Conservation (phyloP, 2,888 invertebrate species). For the Aromia moschata region DNA sequence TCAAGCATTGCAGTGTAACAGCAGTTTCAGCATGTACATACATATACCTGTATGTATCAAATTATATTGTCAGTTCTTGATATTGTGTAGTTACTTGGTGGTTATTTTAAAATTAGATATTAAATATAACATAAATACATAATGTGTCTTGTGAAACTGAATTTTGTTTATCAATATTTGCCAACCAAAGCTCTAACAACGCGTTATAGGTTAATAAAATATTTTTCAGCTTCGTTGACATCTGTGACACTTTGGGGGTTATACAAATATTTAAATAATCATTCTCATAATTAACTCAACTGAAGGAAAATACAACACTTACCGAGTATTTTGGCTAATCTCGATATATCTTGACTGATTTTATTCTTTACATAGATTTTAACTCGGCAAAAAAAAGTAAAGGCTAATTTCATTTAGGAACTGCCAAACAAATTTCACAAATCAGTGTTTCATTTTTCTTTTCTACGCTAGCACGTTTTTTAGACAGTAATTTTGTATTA, state of each 20-base stretch:
- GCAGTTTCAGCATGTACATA: too few relatives aligned
- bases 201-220: too few relatives aligned
- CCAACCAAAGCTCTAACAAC: too few relatives aligned
- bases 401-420: slow-evolving; percentile 23
- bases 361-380: slow-evolving; percentile 30
- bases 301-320: slow-evolving; percentile 3
- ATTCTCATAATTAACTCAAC: background rate
- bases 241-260: slow-evolving; percentile 13
- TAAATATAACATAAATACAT: too few relatives aligned
- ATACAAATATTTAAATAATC: background rate
- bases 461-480: slow-evolving; percentile 21
- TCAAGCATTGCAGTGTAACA: too few relatives aligned
- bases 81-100: too few relatives aligned
- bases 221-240: too few relatives aligned
- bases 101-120: too few relatives aligned
- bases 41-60: too few relatives aligned
- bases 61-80: too few relatives aligned
- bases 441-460: slow-evolving; percentile 24
- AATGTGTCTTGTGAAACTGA: too few relatives aligned
- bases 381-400: slow-evolving; percentile 21
- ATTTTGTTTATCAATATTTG: too few relatives aligned
- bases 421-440: slow-evolving; percentile 29
- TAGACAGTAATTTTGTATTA: background rate
- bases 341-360: slow-evolving; percentile 15
- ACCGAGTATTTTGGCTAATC: background rate